Evolutionary conservation across 1,140 invertebrate species (phyloP), one percentile per base, ranked within the genome.

Genomic region (Bombus breviceps): DNA sequence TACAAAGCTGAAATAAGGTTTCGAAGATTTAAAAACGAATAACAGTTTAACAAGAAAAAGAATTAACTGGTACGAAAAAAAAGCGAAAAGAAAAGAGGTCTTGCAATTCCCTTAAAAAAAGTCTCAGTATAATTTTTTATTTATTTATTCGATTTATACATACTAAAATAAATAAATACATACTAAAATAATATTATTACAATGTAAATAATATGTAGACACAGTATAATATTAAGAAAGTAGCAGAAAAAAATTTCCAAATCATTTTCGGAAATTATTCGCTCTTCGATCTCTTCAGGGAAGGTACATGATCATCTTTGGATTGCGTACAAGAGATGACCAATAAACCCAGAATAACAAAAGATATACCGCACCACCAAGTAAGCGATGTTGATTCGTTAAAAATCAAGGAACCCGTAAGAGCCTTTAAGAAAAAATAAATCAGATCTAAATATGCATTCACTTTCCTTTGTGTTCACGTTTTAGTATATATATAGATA

Each of bases 291-390:
- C 90, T 92, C 43, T 76, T 66, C 74, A 5, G 1, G 0, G 28
- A 39, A n/a, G 12, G 15, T 18, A 62, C 66, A 59, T 75, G 68
- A 53, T 80, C 62, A n/a, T 86, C 73, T 86, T 89, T 88, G 28
- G 53, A 41, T 57, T 92, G 90, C 68, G 86, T 73, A 77, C 88
- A 84, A 83, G 92, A 93, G 8, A 96, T 94, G 53, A 96, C 88
- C 25, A 95, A 83, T 28, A 96, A 91, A 34, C 96, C 96, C 2
- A 95, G 81, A 3, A 96, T 91, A 62, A 96, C 96, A 47, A 96
- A 90, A 22, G 93, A 91, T 53, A 96, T 96, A 5, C 96, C 96
- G 28, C 91, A 92, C 96, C 96, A 96, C 96, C 96, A 96, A 62
- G 83, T 87, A 34, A 96, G 64, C 10, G 96, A 95, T 1, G 95